These are phyloP conservation scores for Lates calcarifer DNA, from an alignment of 2,113 vertebrate species.

Conservation along the genomic window DNA sequence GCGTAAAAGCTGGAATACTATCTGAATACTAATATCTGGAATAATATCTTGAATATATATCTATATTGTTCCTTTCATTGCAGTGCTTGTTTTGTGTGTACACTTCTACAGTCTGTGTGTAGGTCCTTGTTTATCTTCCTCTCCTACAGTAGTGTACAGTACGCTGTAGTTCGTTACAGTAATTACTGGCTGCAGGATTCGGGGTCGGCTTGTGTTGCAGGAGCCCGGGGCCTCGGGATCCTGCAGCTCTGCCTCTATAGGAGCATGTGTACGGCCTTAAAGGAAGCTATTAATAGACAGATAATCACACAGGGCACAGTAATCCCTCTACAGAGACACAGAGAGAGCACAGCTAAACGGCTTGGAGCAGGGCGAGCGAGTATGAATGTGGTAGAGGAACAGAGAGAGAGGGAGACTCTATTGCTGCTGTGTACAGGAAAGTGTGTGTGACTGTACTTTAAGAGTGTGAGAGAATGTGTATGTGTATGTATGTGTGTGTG, in stretches of 20 bases:
- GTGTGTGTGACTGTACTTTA: conserved; percentile 36
- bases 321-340: conserved; percentile 64
- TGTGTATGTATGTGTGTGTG: conserved; percentile 5
- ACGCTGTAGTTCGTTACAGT: conserved; percentile 34
- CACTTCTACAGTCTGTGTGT: conserved; percentile 4
- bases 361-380: conserved; percentile 24
- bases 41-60: background rate
- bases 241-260: conserved; percentile 41
- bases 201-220: conserved; percentile 3
- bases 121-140: background rate
- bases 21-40: background rate
- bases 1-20: background rate
- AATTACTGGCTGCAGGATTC: conserved; percentile 35
- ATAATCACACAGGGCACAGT: conserved; percentile 73
- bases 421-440: conserved; percentile 8
- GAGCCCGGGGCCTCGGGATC: background rate
- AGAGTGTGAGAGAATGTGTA: background rate
- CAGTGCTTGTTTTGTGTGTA: conserved; percentile 1
- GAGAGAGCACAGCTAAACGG: conserved; percentile 33
- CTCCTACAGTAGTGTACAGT: background rate
- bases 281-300: conserved; percentile 79
- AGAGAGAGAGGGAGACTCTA: conserved; percentile 10
- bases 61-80: background rate
- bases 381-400: conserved; percentile 27
- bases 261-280: conserved; percentile 68